Evolutionary conservation across 2,888 invertebrate species (phyloP), one percentile per base, ranked within the genome.

Genomic region (Rhodophaea formosa): DNA sequence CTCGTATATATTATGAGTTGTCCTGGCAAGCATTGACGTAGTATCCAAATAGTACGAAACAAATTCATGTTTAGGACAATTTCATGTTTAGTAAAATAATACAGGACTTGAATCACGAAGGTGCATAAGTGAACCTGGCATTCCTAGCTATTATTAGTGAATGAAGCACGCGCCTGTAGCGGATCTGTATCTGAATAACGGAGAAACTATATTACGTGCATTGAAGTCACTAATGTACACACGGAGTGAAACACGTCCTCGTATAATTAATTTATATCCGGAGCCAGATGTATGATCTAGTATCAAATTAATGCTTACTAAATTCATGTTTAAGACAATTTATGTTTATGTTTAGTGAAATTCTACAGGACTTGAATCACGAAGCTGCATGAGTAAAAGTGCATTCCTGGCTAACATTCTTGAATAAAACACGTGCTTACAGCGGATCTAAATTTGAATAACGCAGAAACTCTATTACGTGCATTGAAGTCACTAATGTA

Each of bases 101-200:
- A 35, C 35, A 6, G 35, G 2, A 7, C n/a, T 35, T 35, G 10
- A 35, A 54, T 54, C 54, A 49, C n/a, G n/a, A n/a, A n/a, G n/a
- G n/a, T n/a, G n/a, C n/a, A n/a, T n/a, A n/a, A n/a, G n/a, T n/a
- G n/a, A n/a, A n/a, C n/a, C n/a, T n/a, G 56, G n/a, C n/a, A n/a
- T n/a, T n/a, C n/a, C n/a, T n/a, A n/a, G 56, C 57, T 61, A 60
- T 54, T 63, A 57, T 58, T 58, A 10, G 45, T 56, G 59, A 61
- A 61, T 59, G 59, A 52, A 46, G 57, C 35, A 15, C 45, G 57
- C 58, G 56, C 58, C 47, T 49, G 30, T 46, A 56, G 46, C 44
- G 57, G 57, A 63, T 63, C 61, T 63, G 63, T 61, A 63, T 63
- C 52, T 63, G 59, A 63, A 63, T 63, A 59, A 57, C 39, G 58